Conservation (phyloP, 2,888 invertebrate genomes). For the Odontocolon sp. region DNA sequence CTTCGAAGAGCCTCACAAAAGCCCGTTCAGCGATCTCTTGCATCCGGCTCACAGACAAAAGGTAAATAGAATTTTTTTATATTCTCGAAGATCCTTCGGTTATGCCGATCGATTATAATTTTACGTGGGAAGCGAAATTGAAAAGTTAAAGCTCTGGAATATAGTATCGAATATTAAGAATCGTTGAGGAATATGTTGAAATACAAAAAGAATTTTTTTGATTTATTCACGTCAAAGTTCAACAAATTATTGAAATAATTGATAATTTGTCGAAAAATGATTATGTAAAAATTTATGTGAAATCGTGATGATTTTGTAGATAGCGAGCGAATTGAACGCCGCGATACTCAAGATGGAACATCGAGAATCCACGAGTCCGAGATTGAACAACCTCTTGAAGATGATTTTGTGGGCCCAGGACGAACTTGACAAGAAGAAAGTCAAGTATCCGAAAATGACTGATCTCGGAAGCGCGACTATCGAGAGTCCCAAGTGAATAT, state of each 20-base stretch:
- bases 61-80: constrained; percentile 80
- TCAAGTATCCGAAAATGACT: constrained; percentile 97
- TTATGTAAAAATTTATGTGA: not conserved
- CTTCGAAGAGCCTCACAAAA: constrained; percentile 97
- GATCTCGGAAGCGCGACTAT: constrained; percentile 93
- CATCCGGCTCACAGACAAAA: constrained; percentile 97
- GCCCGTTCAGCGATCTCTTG: constrained; percentile 97
- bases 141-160: too few species aligned
- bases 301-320: constrained; percentile 81
- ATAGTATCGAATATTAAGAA: too few species aligned
- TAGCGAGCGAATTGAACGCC: constrained; percentile 98
- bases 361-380: constrained; percentile 94
- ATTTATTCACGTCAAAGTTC: not conserved
- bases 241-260: not conserved
- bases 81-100: too few species aligned
- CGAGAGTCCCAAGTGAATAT: constrained; percentile 86
- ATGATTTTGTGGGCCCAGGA: constrained; percentile 98
- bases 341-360: constrained; percentile 98
- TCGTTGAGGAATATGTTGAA: too few species aligned
- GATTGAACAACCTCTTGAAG: constrained; percentile 94
- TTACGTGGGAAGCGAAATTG: too few species aligned
- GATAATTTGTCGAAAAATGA: not conserved
- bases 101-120: too few species aligned
- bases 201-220: not conserved
- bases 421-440: constrained; percentile 95